Conservation (phyloP, 2,888 invertebrate species). For the Cheilosia grossa region DNA sequence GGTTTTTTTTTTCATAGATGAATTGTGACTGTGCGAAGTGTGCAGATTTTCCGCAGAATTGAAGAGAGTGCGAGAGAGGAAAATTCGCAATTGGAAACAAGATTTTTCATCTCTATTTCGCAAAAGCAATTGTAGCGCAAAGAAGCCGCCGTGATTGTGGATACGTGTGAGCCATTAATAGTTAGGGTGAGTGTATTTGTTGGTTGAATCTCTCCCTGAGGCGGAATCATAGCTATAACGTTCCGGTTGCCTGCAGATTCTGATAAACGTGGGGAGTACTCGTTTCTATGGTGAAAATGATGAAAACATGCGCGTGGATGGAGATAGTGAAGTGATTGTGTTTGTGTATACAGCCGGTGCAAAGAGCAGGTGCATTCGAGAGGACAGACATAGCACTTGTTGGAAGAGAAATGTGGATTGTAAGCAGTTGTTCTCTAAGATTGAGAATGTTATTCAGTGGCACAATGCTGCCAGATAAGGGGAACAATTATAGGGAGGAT, state of each 20-base stretch:
- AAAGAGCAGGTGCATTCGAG: conserved; percentile 39
- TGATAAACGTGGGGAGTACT: conserved; percentile 26
- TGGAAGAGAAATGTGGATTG: conserved; percentile 5
- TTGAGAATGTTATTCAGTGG: neutral
- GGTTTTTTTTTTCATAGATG: conserved; percentile 3
- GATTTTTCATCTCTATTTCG: conserved; percentile 12
- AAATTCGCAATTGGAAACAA: neutral
- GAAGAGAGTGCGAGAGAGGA: conserved; percentile 33
- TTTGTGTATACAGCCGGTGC: neutral
- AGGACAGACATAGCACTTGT: neutral
- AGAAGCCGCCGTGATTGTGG: conserved; percentile 12
- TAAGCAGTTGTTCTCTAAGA: conserved; percentile 35
- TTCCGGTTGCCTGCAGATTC: conserved; percentile 32
- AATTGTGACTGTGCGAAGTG: conserved; percentile 4
- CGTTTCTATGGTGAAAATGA: conserved; percentile 49
- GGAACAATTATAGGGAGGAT: too few species aligned
- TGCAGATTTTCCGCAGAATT: conserved; percentile 42
- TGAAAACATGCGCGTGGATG: conserved; percentile 55
- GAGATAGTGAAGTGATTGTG: neutral
- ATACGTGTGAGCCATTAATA: conserved; percentile 10
- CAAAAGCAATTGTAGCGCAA: neutral
- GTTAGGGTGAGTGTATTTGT: conserved; percentile 17
- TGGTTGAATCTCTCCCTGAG: conserved; percentile 13
- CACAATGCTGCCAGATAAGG: conserved; percentile 55
- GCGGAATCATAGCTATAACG: conserved; percentile 18